Evolutionary conservation across 2,797 vertebrate genomes (phyloP).

Genomic region (Malurus splendens): DNA sequence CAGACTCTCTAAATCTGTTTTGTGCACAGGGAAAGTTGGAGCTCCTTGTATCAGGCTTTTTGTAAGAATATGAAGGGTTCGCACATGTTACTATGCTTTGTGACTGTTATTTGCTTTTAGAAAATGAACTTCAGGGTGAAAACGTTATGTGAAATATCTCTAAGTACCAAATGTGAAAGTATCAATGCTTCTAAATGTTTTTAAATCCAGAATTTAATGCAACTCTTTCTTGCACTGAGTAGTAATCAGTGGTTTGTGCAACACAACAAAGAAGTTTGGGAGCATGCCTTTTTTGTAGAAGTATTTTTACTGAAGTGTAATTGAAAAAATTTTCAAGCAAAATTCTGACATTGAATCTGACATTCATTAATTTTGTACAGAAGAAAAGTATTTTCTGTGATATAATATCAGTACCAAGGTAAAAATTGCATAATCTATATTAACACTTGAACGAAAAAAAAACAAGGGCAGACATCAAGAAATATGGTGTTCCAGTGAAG

Average conservation of each 20-base stretch:
- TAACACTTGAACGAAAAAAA: neutral
- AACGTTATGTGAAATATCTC: neutral
- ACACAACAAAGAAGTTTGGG: neutral
- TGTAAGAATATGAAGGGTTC: neutral
- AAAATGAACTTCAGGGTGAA: neutral
- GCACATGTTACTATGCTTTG: neutral
- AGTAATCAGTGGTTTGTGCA: neutral
- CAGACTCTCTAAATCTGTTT: neutral
- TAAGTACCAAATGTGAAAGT: neutral
- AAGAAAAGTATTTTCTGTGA: neutral
- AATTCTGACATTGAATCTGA: neutral
- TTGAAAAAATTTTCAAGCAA: neutral
- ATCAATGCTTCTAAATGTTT: neutral
- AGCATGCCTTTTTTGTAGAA: neutral
- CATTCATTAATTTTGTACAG: neutral
- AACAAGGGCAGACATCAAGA: neutral
- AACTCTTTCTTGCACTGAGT: fast-evolving
- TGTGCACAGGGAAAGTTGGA: neutral
- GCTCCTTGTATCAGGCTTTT: neutral
- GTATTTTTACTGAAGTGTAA: neutral
- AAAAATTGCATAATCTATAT: neutral
- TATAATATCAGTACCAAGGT: neutral
- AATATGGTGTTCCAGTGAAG: neutral
- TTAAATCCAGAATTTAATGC: neutral
- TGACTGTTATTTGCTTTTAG: neutral